Base-by-base conservation (phyloP, 2,113 vertebrate genomes). In the Paracanthobrama guichenoti region DNA sequence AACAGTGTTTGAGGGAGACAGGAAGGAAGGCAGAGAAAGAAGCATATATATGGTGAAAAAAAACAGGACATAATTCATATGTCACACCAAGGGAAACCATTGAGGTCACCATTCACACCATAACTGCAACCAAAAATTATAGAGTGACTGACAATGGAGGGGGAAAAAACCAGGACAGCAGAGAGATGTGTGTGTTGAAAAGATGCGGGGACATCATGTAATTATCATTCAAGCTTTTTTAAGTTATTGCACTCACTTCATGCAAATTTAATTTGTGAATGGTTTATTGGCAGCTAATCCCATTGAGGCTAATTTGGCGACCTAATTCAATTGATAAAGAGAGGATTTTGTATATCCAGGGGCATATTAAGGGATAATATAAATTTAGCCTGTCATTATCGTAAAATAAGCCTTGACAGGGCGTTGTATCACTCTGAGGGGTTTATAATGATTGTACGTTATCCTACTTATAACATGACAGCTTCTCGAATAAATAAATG, bases 121-220 rank as follows among this genome's bases (percentile, higher is more conserved):
- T 84, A 46, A 50, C 73, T 55, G 16, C 18, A 67, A 67, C 73
- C 59, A 39, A 16, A 31, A 22, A 84, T 84, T 31, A 84, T 16
- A 59, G 16, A 60, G 64, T 39, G 50, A 44, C 48, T 77, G 22
- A 69, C 35, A 78, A 69, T 20, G 10, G 35, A 66, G 53, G 55
- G 18, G 53, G 18, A 13, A 77, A 53, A 44, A 73, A 48, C 42
- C 50, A 44, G 42, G 50, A 46, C 22, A 26, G 14, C 4, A 73
- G 18, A 46, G 39, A 64, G 69, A 72, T 53, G 16, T 59, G 16
- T 59, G 24, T 55, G 71, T n/a, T 72, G 55, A 42, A 55, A 64
- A 67, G 46, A 57, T 79, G 76, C 24, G 50, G 18, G 18, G 55
- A 46, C 16, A 55, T 18, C 20, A 55, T 28, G 48, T 60, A 75